Evolutionary conservation across 1,140 invertebrate species (phyloP), one percentile per base, ranked within the genome.

Genomic region (Dryas iulia): DNA sequence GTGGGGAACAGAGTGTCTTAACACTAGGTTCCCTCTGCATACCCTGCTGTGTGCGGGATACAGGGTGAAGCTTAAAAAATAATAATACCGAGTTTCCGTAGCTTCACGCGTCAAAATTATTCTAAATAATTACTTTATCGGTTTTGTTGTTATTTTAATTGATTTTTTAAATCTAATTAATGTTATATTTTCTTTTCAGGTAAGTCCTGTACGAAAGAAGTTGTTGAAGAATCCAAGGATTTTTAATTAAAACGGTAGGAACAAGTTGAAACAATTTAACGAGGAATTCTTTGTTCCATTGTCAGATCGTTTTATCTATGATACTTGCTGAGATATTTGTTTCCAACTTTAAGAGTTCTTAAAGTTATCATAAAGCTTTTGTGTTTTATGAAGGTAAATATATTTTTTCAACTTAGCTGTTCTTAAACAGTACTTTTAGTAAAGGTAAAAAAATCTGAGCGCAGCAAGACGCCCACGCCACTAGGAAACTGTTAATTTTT

Each of bases 231-330:
- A 73, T 74, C 67, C 39, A 10, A 58, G 59, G 63, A 56, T 73
- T 73, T 81, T 76, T 75, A 80, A 82, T 80, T 82, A 80, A 75
- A 69, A 64, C 60, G 56, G 66, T 74, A 71, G 33, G 66, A 59
- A 33, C 52, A 64, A 78, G 28, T 71, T 75, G 66, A 69, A 77
- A 73, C 61, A 75, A 77, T 79, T 73, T 53, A 59, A 61, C 63
- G 64, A 59, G 54, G 66, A 68, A 77, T 63, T 73, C 57, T 69
- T 65, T 77, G 63, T 67, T 62, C 56, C 52, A 60, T 47, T 73
- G 57, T 64, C 56, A 68, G 59, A 69, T 66, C 24, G 23, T 56
- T 39, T 62, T 67, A 35, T 65, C 63, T 47, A 18, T 58, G 31
- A 62, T 30, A 52, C 28, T 30, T 47, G 14, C 35, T 30, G 59